Conservation (phyloP, 2,888 invertebrate species). For the Apamea anceps region DNA sequence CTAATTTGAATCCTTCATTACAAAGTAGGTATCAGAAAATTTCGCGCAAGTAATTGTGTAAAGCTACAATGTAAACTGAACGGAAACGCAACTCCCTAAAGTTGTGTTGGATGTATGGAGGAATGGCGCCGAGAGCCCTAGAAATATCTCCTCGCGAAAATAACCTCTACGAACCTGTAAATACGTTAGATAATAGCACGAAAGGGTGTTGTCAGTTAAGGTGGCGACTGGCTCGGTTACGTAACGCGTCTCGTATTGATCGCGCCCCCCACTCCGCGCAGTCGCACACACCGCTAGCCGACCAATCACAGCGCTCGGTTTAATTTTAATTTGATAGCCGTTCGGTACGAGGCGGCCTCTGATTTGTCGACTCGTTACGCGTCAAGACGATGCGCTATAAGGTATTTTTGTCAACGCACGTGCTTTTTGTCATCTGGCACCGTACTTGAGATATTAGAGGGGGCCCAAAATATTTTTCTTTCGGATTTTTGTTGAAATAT, state of each 20-base stretch:
- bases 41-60: conserved; percentile 57
- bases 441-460: conserved; percentile 16
- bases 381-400: conserved; percentile 73
- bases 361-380: conserved; percentile 83
- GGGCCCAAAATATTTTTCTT: background rate
- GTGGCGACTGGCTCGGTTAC: conserved; percentile 77
- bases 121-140: conserved; percentile 62
- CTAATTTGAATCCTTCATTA: conserved; percentile 56
- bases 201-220: conserved; percentile 66
- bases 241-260: conserved; percentile 86
- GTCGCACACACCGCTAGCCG: conserved; percentile 66
- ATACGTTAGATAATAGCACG: conserved; percentile 64
- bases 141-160: conserved; percentile 50
- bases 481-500: conserved; percentile 1
- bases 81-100: conserved; percentile 66
- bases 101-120: conserved; percentile 64
- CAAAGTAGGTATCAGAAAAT: conserved; percentile 55
- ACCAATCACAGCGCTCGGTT: conserved; percentile 83
- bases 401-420: conserved; percentile 62
- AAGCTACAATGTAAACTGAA: conserved; percentile 68
- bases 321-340: conserved; percentile 88
- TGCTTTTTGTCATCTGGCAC: conserved; percentile 42
- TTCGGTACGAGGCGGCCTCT: conserved; percentile 75
- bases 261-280: conserved; percentile 71
- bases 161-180: conserved; percentile 44